phyloP scores from a whole-genome alignment of 2,113 vertebrate species.

The Merops nubicus region DNA sequence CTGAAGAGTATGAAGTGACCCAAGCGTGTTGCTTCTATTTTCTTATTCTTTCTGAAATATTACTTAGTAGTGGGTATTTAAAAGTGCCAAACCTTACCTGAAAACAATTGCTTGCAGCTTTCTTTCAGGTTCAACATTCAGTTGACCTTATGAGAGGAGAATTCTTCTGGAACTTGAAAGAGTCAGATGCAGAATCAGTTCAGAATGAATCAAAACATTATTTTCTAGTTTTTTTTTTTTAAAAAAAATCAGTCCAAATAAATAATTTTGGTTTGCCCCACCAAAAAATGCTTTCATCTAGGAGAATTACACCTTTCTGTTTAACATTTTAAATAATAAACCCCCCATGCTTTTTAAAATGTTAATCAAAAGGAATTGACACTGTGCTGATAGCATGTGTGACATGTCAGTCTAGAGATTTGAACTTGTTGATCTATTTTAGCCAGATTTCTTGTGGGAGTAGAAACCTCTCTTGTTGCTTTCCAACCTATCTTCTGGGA shows the following conservation, averaged over 20 bases:
- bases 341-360: background rate
- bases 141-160: background rate
- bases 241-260: background rate
- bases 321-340: background rate
- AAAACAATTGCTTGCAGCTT: background rate
- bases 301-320: background rate
- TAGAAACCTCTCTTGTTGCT: background rate
- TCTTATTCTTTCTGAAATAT: background rate
- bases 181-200: background rate
- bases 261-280: background rate
- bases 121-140: background rate
- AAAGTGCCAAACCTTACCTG: background rate
- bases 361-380: background rate
- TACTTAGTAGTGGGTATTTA: background rate
- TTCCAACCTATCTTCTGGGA: background rate
- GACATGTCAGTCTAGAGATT: background rate
- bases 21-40: background rate
- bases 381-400: background rate
- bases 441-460: background rate
- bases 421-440: background rate
- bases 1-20: background rate
- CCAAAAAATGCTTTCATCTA: background rate
- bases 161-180: background rate
- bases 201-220: background rate
- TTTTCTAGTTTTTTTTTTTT: fast-evolving